Evolutionary conservation across 1,140 invertebrate species (phyloP), one percentile per base, ranked within the genome.

Genomic region (Orussus abietinus): DNA sequence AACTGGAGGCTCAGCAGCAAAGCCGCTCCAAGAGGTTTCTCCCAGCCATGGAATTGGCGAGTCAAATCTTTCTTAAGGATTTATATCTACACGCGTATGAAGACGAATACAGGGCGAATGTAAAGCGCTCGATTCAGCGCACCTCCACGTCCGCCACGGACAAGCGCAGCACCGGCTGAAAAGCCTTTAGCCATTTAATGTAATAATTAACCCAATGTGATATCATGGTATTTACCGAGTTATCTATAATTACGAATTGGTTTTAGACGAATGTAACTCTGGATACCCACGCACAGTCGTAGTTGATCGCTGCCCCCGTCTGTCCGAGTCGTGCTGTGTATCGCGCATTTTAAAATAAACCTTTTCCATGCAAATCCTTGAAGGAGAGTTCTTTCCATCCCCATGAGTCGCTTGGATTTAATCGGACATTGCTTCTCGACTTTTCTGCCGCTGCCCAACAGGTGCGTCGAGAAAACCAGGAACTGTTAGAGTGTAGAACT

Each of bases 181-280:
- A 43, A 32, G 57, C 45, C 31, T 54, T 59, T 41, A 59, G 45
- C 61, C 56, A 61, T 68, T 53, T 64, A 53, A 61, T 49, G 36
- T 33, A 42, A 42, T 41, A 57, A 61, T 61, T 57, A 55, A 63
- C 64, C 62, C 67, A 66, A 70, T 71, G 69, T 71, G 69, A 71
- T 72, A 71, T 64, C 64, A 69, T 39, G 35, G 62, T 67, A 65
- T 69, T 72, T 66, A 65, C 64, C 65, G 63, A 56, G 54, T 64
- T 59, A 69, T 68, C 59, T 65, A 68, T 56, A 59, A 70, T 47
- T 67, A 69, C 58, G 62, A 66, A 67, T 66, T 57, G 49, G 57
- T 62, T 69, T 70, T 68, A 70, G 64, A 64, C 62, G 61, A 69
- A 55, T 66, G 68, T 70, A 69, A n/a, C n/a, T n/a, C n/a, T n/a